A percentile compares a stretch with the other conserved stretches of the same genome.
Evolutionary conservation across 2,113 vertebrate genomes (phyloP).

Genomic region (Haplochromis burtoni): DNA sequence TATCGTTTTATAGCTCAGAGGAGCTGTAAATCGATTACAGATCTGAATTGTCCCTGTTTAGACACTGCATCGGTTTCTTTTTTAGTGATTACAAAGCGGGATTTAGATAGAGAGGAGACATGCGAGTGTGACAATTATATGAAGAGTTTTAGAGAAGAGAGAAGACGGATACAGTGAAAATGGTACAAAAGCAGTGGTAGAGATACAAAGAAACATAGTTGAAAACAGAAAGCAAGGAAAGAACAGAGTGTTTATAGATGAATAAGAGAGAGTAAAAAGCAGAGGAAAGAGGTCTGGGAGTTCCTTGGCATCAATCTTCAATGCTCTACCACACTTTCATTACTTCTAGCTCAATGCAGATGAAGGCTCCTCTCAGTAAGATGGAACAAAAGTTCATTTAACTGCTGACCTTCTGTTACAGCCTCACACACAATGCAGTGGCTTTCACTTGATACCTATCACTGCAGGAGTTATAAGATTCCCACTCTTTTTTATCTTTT

Average conservation of each 20-base stretch:
- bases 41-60: not conserved
- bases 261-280: slow-evolving; percentile 25
- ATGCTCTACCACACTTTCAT: slow-evolving; percentile 57
- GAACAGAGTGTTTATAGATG: slow-evolving; percentile 18
- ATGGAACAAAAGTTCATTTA: slow-evolving; percentile 55
- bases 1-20: not conserved
- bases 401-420: slow-evolving; percentile 69
- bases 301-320: slow-evolving; percentile 60
- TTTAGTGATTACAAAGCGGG: not conserved
- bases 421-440: not conserved
- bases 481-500: not conserved
- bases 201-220: not conserved
- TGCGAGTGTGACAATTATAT: not conserved
- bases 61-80: not conserved
- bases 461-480: not conserved
- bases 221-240: not conserved
- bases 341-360: slow-evolving; percentile 56
- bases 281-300: slow-evolving; percentile 42
- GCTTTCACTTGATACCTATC: not conserved
- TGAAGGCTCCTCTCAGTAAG: slow-evolving; percentile 39
- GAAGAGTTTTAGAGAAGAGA: not conserved
- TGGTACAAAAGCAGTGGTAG: not conserved
- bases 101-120: not conserved
- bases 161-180: not conserved
- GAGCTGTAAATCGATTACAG: not conserved